Conservation (phyloP, 2,797 vertebrate genomes). For the Anisognathus igniventris region DNA sequence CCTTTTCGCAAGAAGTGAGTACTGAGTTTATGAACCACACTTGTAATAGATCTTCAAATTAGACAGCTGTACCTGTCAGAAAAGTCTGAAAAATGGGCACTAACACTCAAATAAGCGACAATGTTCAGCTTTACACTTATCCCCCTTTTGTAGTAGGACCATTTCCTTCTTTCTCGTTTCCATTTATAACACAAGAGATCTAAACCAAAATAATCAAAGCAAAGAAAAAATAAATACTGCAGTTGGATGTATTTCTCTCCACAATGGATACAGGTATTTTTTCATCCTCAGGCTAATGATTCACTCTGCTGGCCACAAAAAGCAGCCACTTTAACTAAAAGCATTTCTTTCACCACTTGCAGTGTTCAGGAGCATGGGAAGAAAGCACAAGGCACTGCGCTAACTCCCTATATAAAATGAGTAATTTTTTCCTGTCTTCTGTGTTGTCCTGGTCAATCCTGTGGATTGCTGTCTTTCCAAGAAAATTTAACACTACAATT, state of each 20-base stretch:
- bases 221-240: neutral
- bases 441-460: neutral
- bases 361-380: neutral
- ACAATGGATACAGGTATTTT: neutral
- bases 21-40: neutral
- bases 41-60: neutral
- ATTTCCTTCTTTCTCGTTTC: neutral
- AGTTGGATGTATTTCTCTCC: neutral
- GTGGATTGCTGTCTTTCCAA: neutral
- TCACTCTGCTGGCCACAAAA: neutral
- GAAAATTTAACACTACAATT: fast-evolving
- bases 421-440: neutral
- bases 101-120: neutral
- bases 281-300: neutral
- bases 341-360: neutral
- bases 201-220: neutral
- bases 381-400: neutral
- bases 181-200: neutral
- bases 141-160: neutral
- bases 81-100: neutral
- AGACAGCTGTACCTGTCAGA: neutral
- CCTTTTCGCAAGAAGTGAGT: neutral
- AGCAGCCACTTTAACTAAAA: neutral
- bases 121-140: neutral
- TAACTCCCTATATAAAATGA: neutral